A percentile compares a stretch with the other conserved stretches of the same genome.
Conservation (phyloP, 2,113 vertebrate species). For the Daboia siamensis region DNA sequence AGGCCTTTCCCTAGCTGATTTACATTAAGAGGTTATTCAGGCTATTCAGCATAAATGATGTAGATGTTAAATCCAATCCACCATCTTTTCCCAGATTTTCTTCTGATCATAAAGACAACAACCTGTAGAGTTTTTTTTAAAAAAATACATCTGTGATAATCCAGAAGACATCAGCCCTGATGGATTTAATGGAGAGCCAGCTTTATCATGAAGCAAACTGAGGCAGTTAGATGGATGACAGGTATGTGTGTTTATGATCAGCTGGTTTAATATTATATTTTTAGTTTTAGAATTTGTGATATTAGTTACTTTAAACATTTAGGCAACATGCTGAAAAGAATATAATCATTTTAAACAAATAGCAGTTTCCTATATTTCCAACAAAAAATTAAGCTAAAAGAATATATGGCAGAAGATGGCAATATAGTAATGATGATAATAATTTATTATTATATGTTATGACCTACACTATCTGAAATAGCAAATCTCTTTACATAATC, state of each 20-base stretch:
- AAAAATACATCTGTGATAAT: background rate
- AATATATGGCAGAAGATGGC: background rate
- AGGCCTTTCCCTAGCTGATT: background rate
- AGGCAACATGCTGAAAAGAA: background rate
- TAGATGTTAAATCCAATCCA: background rate
- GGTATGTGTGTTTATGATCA: background rate
- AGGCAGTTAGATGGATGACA: background rate
- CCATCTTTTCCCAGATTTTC: background rate
- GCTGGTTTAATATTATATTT: background rate
- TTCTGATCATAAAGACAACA: background rate
- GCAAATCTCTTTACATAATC: background rate
- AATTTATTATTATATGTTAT: background rate
- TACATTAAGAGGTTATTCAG: background rate
- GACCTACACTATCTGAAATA: background rate
- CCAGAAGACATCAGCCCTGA: background rate
- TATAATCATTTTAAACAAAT: background rate
- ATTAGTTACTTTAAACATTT: background rate
- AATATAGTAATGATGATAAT: background rate
- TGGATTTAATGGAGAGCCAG: background rate
- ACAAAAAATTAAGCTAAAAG: background rate
- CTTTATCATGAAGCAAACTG: background rate
- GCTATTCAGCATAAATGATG: background rate
- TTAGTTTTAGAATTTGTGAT: background rate
- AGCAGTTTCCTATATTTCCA: background rate
- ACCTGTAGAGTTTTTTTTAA: background rate